These are phyloP conservation scores for Leptatherina wallacei DNA, from an alignment of 2,797 vertebrate species.

Conservation along the genomic window DNA sequence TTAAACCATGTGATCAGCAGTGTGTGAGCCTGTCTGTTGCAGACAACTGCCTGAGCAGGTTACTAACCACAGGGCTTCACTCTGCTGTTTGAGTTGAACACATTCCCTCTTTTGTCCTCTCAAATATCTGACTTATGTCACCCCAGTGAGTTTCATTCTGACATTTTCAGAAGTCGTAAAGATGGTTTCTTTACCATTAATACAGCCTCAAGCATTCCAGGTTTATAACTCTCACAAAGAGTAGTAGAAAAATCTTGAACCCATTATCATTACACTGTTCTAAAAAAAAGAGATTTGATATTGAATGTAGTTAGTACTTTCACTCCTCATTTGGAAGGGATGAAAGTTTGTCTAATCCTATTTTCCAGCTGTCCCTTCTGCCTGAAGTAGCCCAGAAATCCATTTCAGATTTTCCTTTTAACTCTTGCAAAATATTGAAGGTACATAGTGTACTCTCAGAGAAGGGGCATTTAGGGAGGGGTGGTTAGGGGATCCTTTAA, in stretches of 20 bases:
- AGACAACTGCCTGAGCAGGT: constrained; percentile 68
- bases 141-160: constrained; percentile 16
- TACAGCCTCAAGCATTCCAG: constrained; percentile 2
- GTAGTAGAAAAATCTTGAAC: constrained; percentile 13
- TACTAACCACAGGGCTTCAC: constrained; percentile 54
- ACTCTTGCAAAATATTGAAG: constrained; percentile 68
- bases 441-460: constrained; percentile 75
- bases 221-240: constrained; percentile 6
- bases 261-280: neutral
- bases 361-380: constrained; percentile 25
- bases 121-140: constrained; percentile 30
- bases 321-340: neutral
- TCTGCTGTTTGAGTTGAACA: constrained; percentile 34
- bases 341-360: constrained; percentile 28
- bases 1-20: constrained; percentile 78
- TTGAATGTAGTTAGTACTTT: neutral
- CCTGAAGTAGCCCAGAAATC: constrained; percentile 63
- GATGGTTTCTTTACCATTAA: neutral
- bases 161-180: constrained; percentile 11
- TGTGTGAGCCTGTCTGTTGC: constrained; percentile 42
- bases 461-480: constrained; percentile 59
- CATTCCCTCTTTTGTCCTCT: constrained; percentile 28
- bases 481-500: constrained; percentile 42
- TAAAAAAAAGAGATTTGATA: neutral
- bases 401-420: constrained; percentile 78